Evolutionary conservation across 2,888 invertebrate genomes (phyloP), one percentile per base, ranked within the genome.

Genomic region (Brenthis daphne): DNA sequence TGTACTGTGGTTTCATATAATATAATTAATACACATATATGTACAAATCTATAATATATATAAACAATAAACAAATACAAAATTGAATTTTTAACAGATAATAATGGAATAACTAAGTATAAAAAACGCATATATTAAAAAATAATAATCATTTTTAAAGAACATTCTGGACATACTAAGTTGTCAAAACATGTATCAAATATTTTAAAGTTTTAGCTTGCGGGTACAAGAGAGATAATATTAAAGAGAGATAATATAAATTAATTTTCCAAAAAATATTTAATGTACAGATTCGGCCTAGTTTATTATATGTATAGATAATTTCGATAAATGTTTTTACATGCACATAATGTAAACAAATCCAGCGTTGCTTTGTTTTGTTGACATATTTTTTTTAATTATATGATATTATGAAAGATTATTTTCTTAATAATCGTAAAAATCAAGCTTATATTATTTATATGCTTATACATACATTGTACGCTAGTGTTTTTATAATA

Each of bases 321-420:
- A 73, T 72, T 67, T 56, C 55, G 65, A 58, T 65, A 68, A 72
- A 64, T 67, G 53, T 73, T 68, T 66, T 65, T 72, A 64, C 57
- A 67, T 20, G 60, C 54, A 72, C 63, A 70, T 72, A 60, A 72
- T 65, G 67, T 69, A 65, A 60, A 61, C 68, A 64, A 63, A 51
- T 65, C 54, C 50, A 50, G 63, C 55, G 51, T 20, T 37, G 55
- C 50, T 64, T 64, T 60, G 48, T 65, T 65, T 65, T 64, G 51
- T 58, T 57, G 14, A 6, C 16, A 37, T 56, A 58, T 14, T 50
- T 33, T 13, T 13, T 33, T 6, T 14, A 14, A 16, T 20, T 3
- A 16, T 20, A 24, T 24, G 4, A 24, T 24, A 24, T 24, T 24
- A 24, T 2, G 2, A 24, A 5, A 29, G 29, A 29, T 29, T 29